Conservation (phyloP, 2,113 vertebrate genomes). For the Dolichallabes microphthalmus region DNA sequence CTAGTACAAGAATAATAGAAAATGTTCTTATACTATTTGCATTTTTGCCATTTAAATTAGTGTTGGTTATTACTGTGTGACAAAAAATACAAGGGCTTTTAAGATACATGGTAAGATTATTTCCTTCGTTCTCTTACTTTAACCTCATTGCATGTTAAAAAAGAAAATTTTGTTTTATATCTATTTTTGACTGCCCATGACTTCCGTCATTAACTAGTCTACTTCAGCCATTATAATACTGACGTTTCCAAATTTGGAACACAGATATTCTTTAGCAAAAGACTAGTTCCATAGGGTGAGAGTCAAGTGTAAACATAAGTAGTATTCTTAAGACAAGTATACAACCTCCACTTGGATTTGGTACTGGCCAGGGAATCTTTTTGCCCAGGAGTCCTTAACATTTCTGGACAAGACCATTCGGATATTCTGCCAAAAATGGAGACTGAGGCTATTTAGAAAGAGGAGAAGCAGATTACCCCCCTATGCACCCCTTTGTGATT, state of each 20-base stretch:
- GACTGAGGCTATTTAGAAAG: slow-evolving; percentile 49
- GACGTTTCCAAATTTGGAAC: background rate
- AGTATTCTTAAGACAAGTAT: slow-evolving; percentile 1
- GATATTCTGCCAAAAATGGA: slow-evolving; percentile 53
- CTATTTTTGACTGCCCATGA: background rate
- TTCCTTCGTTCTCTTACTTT: background rate
- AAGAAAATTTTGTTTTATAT: background rate
- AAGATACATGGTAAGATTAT: background rate
- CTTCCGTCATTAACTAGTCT: background rate
- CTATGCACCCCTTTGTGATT: slow-evolving; percentile 18
- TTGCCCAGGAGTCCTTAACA: slow-evolving; percentile 29
- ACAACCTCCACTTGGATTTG: slow-evolving; percentile 21
- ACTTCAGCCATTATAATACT: background rate
- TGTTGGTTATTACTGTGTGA: background rate
- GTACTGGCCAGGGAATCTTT: background rate
- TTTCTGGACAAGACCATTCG: slow-evolving; percentile 37
- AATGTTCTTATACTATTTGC: background rate
- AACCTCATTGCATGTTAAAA: background rate
- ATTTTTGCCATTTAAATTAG: background rate
- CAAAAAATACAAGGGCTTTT: background rate
- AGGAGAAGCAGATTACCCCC: slow-evolving; percentile 24
- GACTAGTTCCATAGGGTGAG: background rate
- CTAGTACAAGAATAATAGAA: background rate
- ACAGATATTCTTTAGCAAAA: background rate
- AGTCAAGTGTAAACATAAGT: slow-evolving; percentile 1